A percentile compares a stretch with the other conserved stretches of the same genome.
Evolutionary conservation across 1,140 invertebrate genomes (phyloP).

Genomic region (Melitaea cinxia): DNA sequence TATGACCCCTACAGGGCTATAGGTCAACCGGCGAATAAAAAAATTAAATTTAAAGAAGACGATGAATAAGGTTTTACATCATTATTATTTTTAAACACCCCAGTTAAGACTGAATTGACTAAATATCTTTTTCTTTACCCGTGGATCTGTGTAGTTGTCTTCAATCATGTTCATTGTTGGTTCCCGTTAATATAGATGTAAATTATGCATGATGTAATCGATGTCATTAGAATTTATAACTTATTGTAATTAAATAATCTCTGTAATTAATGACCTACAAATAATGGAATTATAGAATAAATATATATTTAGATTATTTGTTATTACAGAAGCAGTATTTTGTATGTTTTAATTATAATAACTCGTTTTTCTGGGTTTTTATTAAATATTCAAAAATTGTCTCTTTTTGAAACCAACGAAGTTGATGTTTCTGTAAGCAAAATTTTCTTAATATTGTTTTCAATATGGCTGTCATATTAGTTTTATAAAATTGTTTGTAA

Average conservation of each 20-base stretch:
- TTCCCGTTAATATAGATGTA: slow-evolving; percentile 7
- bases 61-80: slow-evolving; percentile 29
- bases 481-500: slow-evolving; percentile 2
- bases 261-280: background rate
- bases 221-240: background rate
- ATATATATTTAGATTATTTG: background rate
- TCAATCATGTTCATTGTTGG: slow-evolving; percentile 15
- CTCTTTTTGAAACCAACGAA: background rate
- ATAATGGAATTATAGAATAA: background rate
- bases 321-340: background rate
- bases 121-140: slow-evolving; percentile 8
- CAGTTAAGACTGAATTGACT: slow-evolving; percentile 49
- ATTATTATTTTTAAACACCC: slow-evolving; percentile 19
- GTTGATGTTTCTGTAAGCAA: background rate
- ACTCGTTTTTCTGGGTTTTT: background rate
- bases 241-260: background rate
- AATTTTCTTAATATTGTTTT: background rate
- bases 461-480: slow-evolving; percentile 3
- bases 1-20: slow-evolving; percentile 68
- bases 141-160: slow-evolving; percentile 9
- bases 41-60: slow-evolving; percentile 61
- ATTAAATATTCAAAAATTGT: background rate
- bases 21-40: slow-evolving; percentile 60
- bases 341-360: background rate
- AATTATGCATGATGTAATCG: slow-evolving; percentile 6